Evolutionary conservation across 2,113 vertebrate genomes (phyloP).

Genomic region (Murina feae): DNA sequence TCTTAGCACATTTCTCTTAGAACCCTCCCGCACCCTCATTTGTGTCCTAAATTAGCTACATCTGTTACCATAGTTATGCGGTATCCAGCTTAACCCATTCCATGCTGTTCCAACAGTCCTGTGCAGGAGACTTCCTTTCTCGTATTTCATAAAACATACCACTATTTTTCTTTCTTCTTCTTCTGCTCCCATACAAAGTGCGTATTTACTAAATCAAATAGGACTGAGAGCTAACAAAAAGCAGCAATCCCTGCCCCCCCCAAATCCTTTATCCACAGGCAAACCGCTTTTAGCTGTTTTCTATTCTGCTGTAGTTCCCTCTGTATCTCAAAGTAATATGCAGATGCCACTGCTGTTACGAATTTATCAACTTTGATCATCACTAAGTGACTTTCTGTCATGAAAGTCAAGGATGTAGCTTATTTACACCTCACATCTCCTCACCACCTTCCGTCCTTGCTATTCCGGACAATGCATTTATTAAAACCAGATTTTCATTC

Average conservation of each 20-base stretch:
- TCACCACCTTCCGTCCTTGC: background rate
- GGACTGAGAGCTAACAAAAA: background rate
- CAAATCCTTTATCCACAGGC: background rate
- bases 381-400: background rate
- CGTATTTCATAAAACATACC: background rate
- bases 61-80: constrained; percentile 75
- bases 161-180: background rate
- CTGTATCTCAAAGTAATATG: background rate
- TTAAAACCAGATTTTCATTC: background rate
- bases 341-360: background rate
- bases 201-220: background rate
- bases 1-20: constrained; percentile 34
- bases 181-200: background rate
- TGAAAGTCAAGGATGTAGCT: background rate
- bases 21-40: constrained; percentile 38
- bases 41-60: constrained; percentile 65
- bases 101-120: background rate
- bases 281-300: background rate
- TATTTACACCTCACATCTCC: background rate
- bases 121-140: background rate
- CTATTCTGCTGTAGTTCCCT: background rate
- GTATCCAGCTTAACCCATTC: constrained; percentile 39
- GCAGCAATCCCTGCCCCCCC: background rate
- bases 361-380: background rate
- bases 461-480: background rate